These are phyloP conservation scores for Regulus satrapa DNA, from an alignment of 2,113 vertebrate genomes.

Conservation along the genomic window DNA sequence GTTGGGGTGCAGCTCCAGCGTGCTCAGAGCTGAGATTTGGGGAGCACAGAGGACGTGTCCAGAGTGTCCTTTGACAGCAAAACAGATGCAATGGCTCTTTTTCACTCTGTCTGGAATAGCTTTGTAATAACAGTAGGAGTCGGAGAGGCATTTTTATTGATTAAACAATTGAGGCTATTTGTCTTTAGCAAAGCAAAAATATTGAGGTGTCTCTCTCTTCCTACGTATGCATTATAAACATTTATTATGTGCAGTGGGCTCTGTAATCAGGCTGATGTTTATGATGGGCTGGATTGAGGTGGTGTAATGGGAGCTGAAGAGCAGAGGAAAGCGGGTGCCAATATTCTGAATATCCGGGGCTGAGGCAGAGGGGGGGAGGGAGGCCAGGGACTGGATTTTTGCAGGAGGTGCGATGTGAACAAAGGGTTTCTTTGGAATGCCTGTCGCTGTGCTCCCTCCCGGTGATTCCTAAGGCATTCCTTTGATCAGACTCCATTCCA, in stretches of 20 bases:
- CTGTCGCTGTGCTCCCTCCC: not conserved
- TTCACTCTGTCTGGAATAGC: slow-evolving; percentile 67
- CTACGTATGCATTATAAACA: slow-evolving; percentile 2
- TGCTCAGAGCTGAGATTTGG: not conserved
- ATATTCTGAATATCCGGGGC: not conserved
- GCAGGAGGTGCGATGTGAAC: not conserved
- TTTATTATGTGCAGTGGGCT: slow-evolving; percentile 46
- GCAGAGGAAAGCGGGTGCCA: slow-evolving; percentile 1
- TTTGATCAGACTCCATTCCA: not conserved
- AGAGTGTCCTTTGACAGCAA: slow-evolving; percentile 47
- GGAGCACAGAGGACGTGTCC: not conserved
- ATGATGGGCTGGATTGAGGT: slow-evolving; percentile 18
- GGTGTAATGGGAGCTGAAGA: not conserved
- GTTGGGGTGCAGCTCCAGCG: not conserved
- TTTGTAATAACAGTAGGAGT: slow-evolving; percentile 70
- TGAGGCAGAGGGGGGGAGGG: not conserved
- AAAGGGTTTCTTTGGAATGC: not conserved
- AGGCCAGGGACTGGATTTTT: not conserved
- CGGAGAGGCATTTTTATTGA: slow-evolving; percentile 78
- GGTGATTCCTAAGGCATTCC: not conserved
- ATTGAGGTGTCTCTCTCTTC: slow-evolving; percentile 67
- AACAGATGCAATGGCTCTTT: slow-evolving; percentile 56
- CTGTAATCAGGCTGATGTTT: slow-evolving; percentile 59
- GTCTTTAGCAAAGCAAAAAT: slow-evolving; percentile 69
- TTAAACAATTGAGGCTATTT: slow-evolving; percentile 74